phyloP scores from a whole-genome alignment of 2,888 invertebrate genomes.

The Lycia hirtaria region DNA sequence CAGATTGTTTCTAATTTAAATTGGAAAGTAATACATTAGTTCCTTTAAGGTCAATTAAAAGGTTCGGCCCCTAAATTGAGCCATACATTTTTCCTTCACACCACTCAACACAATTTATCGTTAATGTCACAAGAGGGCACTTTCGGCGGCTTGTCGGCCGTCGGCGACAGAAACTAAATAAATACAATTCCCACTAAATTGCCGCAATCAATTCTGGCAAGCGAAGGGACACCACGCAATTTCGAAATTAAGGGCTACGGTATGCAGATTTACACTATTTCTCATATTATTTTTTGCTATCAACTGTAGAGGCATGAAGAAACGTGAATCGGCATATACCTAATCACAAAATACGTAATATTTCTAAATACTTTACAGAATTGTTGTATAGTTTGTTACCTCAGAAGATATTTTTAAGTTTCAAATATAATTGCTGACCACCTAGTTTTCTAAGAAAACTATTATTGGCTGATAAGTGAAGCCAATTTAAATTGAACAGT shows the following conservation, averaged over 20 bases:
- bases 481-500: no score
- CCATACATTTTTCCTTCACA: constrained; percentile 15
- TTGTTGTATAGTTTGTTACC: no score
- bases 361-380: no score
- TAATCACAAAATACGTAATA: no score
- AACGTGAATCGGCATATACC: constrained; percentile 1
- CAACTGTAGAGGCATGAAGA: neutral
- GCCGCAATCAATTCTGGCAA: constrained; percentile 41
- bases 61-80: neutral
- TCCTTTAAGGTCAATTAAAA: neutral
- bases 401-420: no score
- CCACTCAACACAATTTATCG: constrained; percentile 17
- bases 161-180: constrained; percentile 32
- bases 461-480: no score
- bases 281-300: constrained; percentile 12
- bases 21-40: neutral
- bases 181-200: constrained; percentile 41
- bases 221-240: constrained; percentile 45
- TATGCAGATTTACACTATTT: constrained; percentile 26
- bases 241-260: constrained; percentile 41
- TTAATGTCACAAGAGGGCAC: constrained; percentile 19
- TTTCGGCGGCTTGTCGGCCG: constrained; percentile 35
- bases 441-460: no score
- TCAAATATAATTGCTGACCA: no score
- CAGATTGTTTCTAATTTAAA: no score